phyloP scores from a whole-genome alignment of 53 echinoderm and acorn worm species.

The Zoroaster sp. region DNA sequence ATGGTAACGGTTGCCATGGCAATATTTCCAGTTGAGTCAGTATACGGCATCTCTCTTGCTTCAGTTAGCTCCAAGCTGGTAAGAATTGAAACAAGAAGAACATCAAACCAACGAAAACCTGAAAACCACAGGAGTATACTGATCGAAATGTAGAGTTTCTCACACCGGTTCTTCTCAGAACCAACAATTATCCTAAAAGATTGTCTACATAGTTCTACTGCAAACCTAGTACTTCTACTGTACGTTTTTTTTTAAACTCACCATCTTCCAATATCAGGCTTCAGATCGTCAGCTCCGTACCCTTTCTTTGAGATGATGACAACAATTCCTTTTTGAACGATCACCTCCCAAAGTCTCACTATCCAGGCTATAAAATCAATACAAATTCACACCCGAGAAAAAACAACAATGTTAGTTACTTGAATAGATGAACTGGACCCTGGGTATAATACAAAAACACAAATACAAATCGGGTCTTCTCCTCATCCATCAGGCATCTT shows the following conservation, averaged over 20 bases:
- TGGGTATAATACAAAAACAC: no score
- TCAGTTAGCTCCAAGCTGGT: constrained; percentile 6
- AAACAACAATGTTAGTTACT: not conserved
- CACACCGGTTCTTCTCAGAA: no score
- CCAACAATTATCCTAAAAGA: no score
- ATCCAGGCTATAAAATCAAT: constrained; percentile 77
- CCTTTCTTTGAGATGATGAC: constrained; percentile 66
- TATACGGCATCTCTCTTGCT: not conserved
- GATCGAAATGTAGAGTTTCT: no score
- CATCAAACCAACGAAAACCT: not conserved
- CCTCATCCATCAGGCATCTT: not conserved
- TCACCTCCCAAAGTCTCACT: constrained; percentile 77
- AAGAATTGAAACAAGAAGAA: not conserved
- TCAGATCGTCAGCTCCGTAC: constrained; percentile 58
- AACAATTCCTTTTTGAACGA: constrained; percentile 64
- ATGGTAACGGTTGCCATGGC: constrained; percentile 26
- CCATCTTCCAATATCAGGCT: constrained; percentile 58
- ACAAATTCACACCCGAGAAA: not conserved
- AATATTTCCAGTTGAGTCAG: not conserved
- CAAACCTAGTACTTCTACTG: no score
- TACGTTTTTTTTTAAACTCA: constrained; percentile 22
- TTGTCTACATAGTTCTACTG: no score
- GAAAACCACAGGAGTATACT: no score
- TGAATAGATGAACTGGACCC: not conserved
- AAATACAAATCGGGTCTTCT: no score